Evolutionary conservation across 2,888 invertebrate genomes (phyloP).

Genomic region (Tenthredo livida): DNA sequence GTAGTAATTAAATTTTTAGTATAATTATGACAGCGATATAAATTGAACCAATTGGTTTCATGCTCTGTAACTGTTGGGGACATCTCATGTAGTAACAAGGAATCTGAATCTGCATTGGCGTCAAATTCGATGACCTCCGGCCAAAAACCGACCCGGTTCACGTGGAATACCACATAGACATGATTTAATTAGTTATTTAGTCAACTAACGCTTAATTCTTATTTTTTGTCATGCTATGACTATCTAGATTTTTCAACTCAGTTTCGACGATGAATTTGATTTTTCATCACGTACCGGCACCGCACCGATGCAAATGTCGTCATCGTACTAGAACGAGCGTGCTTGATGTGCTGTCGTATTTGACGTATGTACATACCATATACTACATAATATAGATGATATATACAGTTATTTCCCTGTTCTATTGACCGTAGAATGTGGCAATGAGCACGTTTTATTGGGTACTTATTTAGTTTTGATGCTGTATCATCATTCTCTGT

Average conservation of each 20-base stretch:
- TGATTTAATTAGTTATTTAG: not conserved
- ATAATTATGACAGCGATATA: too few relatives aligned
- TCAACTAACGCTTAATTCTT: not conserved
- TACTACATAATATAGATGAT: not conserved
- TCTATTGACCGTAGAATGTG: slow-evolving; percentile 36
- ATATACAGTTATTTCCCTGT: not conserved
- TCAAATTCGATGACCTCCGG: too few relatives aligned
- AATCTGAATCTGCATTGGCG: too few relatives aligned
- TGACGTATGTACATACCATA: not conserved
- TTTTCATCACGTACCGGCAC: slow-evolving; percentile 3
- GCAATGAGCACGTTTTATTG: slow-evolving; percentile 31
- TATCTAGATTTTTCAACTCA: not conserved
- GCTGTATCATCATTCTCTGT: not conserved
- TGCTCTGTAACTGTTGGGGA: too few relatives aligned
- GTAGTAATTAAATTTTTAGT: too few relatives aligned
- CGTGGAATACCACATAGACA: too few relatives aligned
- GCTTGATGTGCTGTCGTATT: slow-evolving; percentile 26
- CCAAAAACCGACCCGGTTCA: too few relatives aligned
- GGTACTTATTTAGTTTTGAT: not conserved
- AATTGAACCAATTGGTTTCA: too few relatives aligned
- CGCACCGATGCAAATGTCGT: not conserved
- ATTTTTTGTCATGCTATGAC: not conserved
- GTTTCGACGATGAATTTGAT: not conserved
- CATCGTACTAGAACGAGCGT: slow-evolving; percentile 3
- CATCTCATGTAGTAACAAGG: too few relatives aligned